These are phyloP conservation scores for Pteronura brasiliensis DNA, from an alignment of 2,113 vertebrate genomes.

Conservation along the genomic window DNA sequence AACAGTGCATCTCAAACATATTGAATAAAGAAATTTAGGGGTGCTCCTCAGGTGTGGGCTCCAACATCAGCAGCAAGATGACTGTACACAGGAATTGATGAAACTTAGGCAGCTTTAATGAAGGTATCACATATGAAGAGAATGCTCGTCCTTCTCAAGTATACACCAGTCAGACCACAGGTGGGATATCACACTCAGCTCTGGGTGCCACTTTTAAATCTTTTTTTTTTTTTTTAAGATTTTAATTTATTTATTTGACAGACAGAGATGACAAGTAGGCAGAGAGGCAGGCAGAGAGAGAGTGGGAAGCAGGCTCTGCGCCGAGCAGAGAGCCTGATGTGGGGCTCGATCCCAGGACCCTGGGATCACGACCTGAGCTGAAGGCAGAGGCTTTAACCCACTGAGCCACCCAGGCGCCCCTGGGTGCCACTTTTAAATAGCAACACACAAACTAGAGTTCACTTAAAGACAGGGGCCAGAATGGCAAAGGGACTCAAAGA, in stretches of 20 bases:
- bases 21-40: not conserved
- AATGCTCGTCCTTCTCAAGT: not conserved
- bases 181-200: not conserved
- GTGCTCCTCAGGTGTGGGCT: not conserved
- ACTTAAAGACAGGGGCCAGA: not conserved
- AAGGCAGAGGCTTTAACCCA: too few species aligned
- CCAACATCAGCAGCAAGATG: not conserved
- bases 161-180: not conserved
- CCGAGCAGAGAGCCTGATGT: too few species aligned
- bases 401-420: too few species aligned
- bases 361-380: too few species aligned
- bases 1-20: not conserved
- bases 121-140: not conserved
- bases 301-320: too few species aligned
- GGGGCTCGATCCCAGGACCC: too few species aligned
- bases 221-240: too few species aligned
- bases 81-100: fast-evolving
- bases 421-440: not conserved
- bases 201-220: not conserved
- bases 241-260: too few species aligned
- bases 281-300: too few species aligned
- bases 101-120: not conserved
- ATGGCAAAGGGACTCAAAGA: not conserved
- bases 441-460: not conserved
- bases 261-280: too few species aligned